Evolutionary conservation across 1,140 invertebrate genomes (phyloP).

Genomic region (Dinoponera quadriceps): DNA sequence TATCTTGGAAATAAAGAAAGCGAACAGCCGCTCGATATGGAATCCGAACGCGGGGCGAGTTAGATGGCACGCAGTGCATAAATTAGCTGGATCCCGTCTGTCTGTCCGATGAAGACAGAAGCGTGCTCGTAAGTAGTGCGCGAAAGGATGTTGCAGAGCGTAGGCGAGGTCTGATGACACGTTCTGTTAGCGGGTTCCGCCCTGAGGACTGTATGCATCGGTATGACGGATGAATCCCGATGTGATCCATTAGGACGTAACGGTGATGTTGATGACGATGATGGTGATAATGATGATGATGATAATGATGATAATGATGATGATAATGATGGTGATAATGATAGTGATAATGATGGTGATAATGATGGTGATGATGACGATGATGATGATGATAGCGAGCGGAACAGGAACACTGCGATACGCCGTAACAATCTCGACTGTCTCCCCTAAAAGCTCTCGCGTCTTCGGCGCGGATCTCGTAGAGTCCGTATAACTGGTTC

Average conservation of each 20-base stretch:
- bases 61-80: background rate
- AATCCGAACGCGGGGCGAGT: background rate
- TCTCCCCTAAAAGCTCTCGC: slow-evolving; percentile 38
- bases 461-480: background rate
- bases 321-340: no score
- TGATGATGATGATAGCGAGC: background rate
- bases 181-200: slow-evolving; percentile 57
- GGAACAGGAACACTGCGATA: slow-evolving; percentile 27
- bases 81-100: background rate
- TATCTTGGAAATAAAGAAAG: background rate
- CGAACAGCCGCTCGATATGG: background rate
- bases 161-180: slow-evolving; percentile 55
- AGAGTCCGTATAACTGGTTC: slow-evolving; percentile 54
- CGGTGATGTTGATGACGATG: slow-evolving; percentile 39
- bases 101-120: background rate
- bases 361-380: no score
- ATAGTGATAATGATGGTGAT: no score
- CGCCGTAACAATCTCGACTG: slow-evolving; percentile 1
- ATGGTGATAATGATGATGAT: slow-evolving; percentile 18
- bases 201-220: slow-evolving; percentile 1
- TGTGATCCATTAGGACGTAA: slow-evolving; percentile 21
- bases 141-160: slow-evolving; percentile 18
- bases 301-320: no score
- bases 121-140: slow-evolving; percentile 3
- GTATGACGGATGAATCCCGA: slow-evolving; percentile 45